These are phyloP conservation scores for Quadriops clusia DNA, from an alignment of 2,888 invertebrate genomes.

Conservation along the genomic window DNA sequence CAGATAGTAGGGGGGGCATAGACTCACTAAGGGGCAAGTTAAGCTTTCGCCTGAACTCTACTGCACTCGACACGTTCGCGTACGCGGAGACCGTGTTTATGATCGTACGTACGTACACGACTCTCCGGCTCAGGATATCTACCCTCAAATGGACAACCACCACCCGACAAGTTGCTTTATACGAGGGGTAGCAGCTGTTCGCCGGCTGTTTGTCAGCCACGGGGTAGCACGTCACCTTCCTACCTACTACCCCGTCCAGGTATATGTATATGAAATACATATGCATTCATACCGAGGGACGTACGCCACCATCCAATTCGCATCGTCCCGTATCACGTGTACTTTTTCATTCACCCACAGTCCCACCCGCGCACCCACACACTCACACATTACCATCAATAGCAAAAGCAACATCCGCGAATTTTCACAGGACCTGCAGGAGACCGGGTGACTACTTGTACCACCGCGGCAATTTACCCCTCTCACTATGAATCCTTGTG, in stretches of 20 bases:
- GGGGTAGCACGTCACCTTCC: slow-evolving; percentile 25
- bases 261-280: slow-evolving; percentile 12
- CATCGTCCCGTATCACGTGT: slow-evolving; percentile 15
- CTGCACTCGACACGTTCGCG: slow-evolving; percentile 16
- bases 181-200: slow-evolving; percentile 30
- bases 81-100: slow-evolving; percentile 14
- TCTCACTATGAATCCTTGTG: too few species aligned
- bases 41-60: slow-evolving; percentile 28
- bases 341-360: slow-evolving; percentile 20
- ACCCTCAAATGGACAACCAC: slow-evolving; percentile 33
- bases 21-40: slow-evolving; percentile 34
- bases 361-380: slow-evolving; percentile 7
- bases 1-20: slow-evolving; percentile 29
- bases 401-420: too few species aligned
- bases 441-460: too few species aligned
- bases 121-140: slow-evolving; percentile 27
- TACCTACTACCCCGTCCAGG: slow-evolving; percentile 24
- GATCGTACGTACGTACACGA: too few species aligned
- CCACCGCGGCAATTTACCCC: too few species aligned
- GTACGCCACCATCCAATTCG: slow-evolving; percentile 16
- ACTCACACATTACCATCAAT: slow-evolving; percentile 5
- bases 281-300: slow-evolving; percentile 13
- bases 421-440: too few species aligned
- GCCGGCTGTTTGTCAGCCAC: slow-evolving; percentile 29
- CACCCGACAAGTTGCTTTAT: slow-evolving; percentile 30